Base-by-base conservation (phyloP, 2,797 vertebrate species). In the Orestias chungarensis region DNA sequence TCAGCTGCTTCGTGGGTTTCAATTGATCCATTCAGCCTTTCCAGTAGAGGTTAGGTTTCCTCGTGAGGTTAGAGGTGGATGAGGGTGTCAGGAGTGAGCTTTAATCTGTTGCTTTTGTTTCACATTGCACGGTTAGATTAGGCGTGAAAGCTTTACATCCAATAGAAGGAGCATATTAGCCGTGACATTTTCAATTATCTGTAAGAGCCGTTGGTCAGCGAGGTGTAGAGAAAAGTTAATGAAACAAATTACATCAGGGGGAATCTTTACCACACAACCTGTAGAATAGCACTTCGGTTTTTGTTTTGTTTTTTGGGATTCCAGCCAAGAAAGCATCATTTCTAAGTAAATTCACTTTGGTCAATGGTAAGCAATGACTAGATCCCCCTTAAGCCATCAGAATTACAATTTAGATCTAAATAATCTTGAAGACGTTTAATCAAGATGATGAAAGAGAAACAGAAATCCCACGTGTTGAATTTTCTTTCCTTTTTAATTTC, bases 21-120 rank as follows among this genome's bases (percentile, higher is more conserved):
- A 75, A 89, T 86, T 86, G 84, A 82, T 89, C 85, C 86, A 89
- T 87, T 93, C 91, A 88, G 74, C 40, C 18, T 82, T 82, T 78
- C 82, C 74, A 68, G 80, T 67, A 82, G 74, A 54, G 66, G 79
- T 75, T 49, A 49, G n/a, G n/a, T n/a, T n/a, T 44, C 65, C 68
- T 50, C 25, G 25, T 0, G 47, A 61, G 46, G 71, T 73, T 47
- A 46, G 65, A 80, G 77, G 67, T 64, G 70, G 76, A 71, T 3
- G 29, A 68, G 57, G 44, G 72, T 38, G 33, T 38, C 57, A 61
- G 57, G 33, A 61, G 20, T 14, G 33, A 61, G 59, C 59, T 62
- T 62, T 62, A 40, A 62, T 62, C 59, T 40, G 12, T 38, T 70
- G 79, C 78, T 74, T 64, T 29, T 70, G 71, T 18, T 70, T 66